These are phyloP conservation scores for Eurypyga helias DNA, from an alignment of 2,113 vertebrate species.

Conservation along the genomic window DNA sequence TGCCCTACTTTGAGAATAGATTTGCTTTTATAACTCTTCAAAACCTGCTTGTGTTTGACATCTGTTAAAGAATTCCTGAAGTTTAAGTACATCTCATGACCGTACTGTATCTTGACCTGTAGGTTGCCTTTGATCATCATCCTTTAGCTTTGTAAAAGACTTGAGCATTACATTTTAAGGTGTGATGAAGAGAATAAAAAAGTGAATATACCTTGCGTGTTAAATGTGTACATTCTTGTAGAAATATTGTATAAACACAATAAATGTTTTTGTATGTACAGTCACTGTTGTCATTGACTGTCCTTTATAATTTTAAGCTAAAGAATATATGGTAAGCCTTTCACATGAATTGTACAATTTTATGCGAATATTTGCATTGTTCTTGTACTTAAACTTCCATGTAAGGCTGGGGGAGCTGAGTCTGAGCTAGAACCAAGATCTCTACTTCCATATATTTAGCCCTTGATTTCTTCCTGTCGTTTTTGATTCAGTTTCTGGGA, in stretches of 20 bases:
- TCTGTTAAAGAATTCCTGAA: not conserved
- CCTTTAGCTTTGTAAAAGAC: not conserved
- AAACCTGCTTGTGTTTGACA: not conserved
- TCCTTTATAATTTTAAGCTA: not conserved
- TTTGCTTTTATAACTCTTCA: not conserved
- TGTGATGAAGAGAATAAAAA: not conserved
- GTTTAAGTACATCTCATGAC: not conserved
- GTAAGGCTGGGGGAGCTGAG: not conserved
- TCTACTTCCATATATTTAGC: not conserved
- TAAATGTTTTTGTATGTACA: not conserved
- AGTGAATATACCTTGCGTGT: not conserved
- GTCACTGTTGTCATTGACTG: not conserved
- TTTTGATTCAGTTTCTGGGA: not conserved
- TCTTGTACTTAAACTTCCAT: not conserved
- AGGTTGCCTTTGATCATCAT: not conserved
- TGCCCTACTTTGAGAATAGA: not conserved
- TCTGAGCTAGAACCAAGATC: not conserved
- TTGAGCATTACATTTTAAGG: not conserved
- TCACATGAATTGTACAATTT: not conserved
- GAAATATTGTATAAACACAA: not conserved
- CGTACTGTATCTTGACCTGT: not conserved
- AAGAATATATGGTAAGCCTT: not conserved
- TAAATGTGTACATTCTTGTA: not conserved
- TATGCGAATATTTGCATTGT: not conserved
- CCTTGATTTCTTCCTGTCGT: not conserved